Base-by-base conservation (phyloP, 35 echinoderm and acorn worm genomes). In the Apostichopus parvimensis region DNA sequence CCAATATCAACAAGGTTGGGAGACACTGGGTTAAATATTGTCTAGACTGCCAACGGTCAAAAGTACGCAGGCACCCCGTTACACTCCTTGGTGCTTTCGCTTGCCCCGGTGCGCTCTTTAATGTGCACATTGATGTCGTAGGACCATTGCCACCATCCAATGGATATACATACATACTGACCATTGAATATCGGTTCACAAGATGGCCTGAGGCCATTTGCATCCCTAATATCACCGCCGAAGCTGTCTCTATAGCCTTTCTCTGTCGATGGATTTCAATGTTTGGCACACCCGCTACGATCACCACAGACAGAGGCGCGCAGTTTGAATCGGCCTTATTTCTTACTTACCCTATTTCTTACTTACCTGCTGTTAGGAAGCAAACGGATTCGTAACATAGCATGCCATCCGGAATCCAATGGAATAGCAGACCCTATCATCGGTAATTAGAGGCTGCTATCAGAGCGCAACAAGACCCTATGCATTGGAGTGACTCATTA, bases 41-140 rank as follows among this genome's bases (percentile, higher is more conserved):
- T 15, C 8, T 65, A 15, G 62, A 15, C 62, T 65, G 62, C 62
- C 62, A 65, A 15, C 1, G 0, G 15, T 65, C 62, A 9, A 65
- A 65, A 65, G 62, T 65, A 0, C 62, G 4, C 62, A 9, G 62
- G 8, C 62, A 65, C 62, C 8, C 62, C 58, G 91, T 82, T 77
- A 56, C 77, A 26, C 77, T 52, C 1, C 6, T 94, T 34, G 87
- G 87, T 73, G 91, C 93, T 11, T 91, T 94, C 25, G 71, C 87
- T 5, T 14, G 22, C 9, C 76, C 93, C 4, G 57, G 82, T 18
- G 93, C 87, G 17, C 77, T 87, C 8, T 94, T 94, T 66, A 34
- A 90, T 52, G 57, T 94, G 0, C 93, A 94, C 80, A 94, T 94
- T 26, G 77, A 94, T 64, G 10, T 94, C 54, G 93, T 94, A 18